Evolutionary conservation across 1,140 invertebrate species (phyloP).

Genomic region (Anastatus disparis): DNA sequence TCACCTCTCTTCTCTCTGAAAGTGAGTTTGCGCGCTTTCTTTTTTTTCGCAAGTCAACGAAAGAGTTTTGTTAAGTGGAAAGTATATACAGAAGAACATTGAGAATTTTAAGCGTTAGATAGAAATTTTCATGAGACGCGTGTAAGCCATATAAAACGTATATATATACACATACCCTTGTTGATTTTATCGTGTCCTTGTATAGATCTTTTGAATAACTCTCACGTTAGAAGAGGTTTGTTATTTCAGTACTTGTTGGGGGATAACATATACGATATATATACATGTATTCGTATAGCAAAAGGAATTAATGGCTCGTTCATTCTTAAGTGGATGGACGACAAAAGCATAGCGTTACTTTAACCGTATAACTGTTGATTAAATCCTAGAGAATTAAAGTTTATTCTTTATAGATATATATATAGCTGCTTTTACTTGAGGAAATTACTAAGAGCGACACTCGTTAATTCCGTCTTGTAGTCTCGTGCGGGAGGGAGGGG

Average conservation of each 20-base stretch:
- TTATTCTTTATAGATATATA: slow-evolving; percentile 43
- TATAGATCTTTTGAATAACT: slow-evolving; percentile 61
- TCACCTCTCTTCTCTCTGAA: too few species aligned
- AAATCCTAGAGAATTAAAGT: slow-evolving; percentile 47
- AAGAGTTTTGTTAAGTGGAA: too few species aligned
- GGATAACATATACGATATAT: too few species aligned
- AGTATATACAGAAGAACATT: too few species aligned
- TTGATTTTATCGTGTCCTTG: slow-evolving; percentile 65
- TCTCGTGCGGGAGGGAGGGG: too few species aligned
- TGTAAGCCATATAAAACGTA: slow-evolving; percentile 13
- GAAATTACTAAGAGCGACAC: slow-evolving; percentile 43
- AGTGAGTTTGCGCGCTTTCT: too few species aligned
- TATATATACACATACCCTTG: slow-evolving; percentile 47
- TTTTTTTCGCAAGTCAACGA: too few species aligned
- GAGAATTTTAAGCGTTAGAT: too few species aligned
- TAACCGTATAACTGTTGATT: slow-evolving; percentile 51
- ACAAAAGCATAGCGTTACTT: slow-evolving; percentile 42
- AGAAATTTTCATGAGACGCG: slow-evolving; percentile 30
- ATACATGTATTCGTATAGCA: too few species aligned
- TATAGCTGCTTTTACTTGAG: too few species aligned
- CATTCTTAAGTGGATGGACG: slow-evolving; percentile 18
- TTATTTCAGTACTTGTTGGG: slow-evolving; percentile 60
- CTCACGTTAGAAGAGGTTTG: slow-evolving; percentile 61
- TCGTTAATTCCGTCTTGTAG: slow-evolving; percentile 47
- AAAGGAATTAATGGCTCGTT: slow-evolving; percentile 63